These are phyloP conservation scores for Tauraco erythrolophus DNA, from an alignment of 2,113 vertebrate genomes.

Conservation along the genomic window DNA sequence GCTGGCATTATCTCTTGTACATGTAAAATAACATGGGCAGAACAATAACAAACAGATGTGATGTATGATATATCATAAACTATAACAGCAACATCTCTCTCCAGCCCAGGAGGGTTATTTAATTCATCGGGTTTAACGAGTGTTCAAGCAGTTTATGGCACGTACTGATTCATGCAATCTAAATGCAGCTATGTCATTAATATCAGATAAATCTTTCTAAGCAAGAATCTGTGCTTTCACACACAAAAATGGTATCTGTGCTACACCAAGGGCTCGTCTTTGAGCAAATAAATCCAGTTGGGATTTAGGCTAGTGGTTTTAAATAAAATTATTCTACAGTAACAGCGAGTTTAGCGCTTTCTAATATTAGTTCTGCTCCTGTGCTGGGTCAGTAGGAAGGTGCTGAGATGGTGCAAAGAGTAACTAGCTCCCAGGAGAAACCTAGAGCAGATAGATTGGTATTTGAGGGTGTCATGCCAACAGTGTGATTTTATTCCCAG, in stretches of 20 bases:
- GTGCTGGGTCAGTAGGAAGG: not conserved
- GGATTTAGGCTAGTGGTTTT: not conserved
- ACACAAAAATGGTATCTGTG: not conserved
- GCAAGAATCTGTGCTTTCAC: not conserved
- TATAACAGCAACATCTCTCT: slow-evolving; percentile 5
- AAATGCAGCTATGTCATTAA: slow-evolving; percentile 48
- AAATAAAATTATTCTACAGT: not conserved
- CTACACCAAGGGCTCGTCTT: not conserved
- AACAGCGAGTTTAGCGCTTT: not conserved
- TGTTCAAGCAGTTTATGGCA: slow-evolving; percentile 57
- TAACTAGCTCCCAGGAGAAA: not conserved
- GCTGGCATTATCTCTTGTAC: not conserved
- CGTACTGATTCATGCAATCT: slow-evolving; percentile 27
- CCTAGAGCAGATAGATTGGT: not conserved
- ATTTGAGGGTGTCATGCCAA: not conserved
- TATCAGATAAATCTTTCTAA: slow-evolving; percentile 42
- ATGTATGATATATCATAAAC: slow-evolving; percentile 40
- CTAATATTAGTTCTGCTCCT: not conserved
- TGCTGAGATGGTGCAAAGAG: not conserved
- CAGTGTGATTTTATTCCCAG: not conserved
- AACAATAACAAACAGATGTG: slow-evolving; percentile 41
- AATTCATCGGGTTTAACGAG: slow-evolving; percentile 61
- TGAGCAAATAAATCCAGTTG: not conserved
- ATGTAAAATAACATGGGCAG: not conserved
- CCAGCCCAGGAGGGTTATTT: slow-evolving; percentile 50